Percentiles rank a stretch among this genome's conserved stretches.
Evolutionary conservation across 2,113 vertebrate genomes (phyloP).

Genomic region (Vidua macroura): DNA sequence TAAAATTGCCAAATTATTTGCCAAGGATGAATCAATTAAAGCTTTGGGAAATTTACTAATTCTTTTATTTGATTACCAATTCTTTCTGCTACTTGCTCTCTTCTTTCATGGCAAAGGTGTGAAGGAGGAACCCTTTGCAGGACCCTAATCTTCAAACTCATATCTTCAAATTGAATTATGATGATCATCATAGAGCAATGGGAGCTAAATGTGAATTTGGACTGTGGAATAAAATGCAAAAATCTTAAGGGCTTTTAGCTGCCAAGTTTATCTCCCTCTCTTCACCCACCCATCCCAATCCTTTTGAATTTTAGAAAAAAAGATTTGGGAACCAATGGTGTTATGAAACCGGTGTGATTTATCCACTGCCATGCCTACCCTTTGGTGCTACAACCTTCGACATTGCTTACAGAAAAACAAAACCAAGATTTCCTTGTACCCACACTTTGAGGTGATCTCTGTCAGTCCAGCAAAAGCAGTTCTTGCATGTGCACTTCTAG

Average conservation of each 20-base stretch:
- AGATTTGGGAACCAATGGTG: not conserved
- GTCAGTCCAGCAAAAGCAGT: not conserved
- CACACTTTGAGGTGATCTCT: not conserved
- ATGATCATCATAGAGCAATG: not conserved
- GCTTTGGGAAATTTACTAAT: not conserved
- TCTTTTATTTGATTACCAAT: not conserved
- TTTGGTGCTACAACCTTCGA: not conserved
- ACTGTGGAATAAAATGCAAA: not conserved
- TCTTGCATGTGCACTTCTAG: not conserved
- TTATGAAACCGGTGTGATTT: not conserved
- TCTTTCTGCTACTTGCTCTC: not conserved
- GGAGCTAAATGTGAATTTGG: not conserved
- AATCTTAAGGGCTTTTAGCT: not conserved
- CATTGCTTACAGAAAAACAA: not conserved
- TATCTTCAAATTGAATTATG: not conserved
- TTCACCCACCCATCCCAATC: not conserved
- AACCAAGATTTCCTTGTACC: not conserved
- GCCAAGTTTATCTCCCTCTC: not conserved
- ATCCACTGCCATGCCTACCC: not conserved
- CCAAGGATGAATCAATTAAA: not conserved
- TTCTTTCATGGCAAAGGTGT: not conserved
- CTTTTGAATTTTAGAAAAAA: not conserved
- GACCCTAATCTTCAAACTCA: not conserved
- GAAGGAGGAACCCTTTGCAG: not conserved
- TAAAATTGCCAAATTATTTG: not conserved